These are phyloP conservation scores for Notocelia uddmanniana DNA, from an alignment of 2,888 invertebrate species.

Conservation along the genomic window DNA sequence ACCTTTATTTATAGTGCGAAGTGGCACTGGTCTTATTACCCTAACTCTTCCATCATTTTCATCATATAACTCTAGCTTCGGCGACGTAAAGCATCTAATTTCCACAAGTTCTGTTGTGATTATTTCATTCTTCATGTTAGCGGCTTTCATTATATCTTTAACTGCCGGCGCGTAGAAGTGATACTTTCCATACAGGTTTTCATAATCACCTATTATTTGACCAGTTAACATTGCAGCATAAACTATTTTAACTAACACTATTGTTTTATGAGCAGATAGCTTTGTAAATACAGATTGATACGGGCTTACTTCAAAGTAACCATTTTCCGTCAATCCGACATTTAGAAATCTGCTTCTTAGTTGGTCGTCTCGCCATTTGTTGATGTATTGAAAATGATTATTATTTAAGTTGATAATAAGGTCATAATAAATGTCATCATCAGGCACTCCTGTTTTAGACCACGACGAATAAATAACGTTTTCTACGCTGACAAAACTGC, in stretches of 20 bases:
- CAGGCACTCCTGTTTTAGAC: conserved; percentile 60
- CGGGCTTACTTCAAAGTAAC: conserved; percentile 57
- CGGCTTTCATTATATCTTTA: conserved; percentile 66
- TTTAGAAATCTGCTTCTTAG: conserved; percentile 51
- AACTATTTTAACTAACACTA: conserved; percentile 61
- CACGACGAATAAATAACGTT: conserved; percentile 61
- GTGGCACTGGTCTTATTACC: conserved; percentile 19
- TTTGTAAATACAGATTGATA: conserved; percentile 58
- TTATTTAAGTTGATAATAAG: conserved; percentile 59
- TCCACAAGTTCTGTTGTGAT: conserved; percentile 64
- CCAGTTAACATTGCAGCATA: conserved; percentile 64
- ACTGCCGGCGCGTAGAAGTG: conserved; percentile 72
- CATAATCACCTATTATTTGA: conserved; percentile 65
- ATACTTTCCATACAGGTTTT: conserved; percentile 66
- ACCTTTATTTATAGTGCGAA: conserved; percentile 48
- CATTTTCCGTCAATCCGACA: conserved; percentile 57
- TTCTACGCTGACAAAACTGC: conserved; percentile 57
- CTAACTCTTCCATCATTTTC: conserved; percentile 54
- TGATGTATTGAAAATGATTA: conserved; percentile 53
- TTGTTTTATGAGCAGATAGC: conserved; percentile 61
- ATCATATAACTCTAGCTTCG: conserved; percentile 61
- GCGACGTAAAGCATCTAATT: conserved; percentile 65
- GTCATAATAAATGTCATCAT: conserved; percentile 59
- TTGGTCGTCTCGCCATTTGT: conserved; percentile 64
- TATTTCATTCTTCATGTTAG: conserved; percentile 63